Conservation (phyloP, 2,888 invertebrate species). For the Mellilla xanthometata region DNA sequence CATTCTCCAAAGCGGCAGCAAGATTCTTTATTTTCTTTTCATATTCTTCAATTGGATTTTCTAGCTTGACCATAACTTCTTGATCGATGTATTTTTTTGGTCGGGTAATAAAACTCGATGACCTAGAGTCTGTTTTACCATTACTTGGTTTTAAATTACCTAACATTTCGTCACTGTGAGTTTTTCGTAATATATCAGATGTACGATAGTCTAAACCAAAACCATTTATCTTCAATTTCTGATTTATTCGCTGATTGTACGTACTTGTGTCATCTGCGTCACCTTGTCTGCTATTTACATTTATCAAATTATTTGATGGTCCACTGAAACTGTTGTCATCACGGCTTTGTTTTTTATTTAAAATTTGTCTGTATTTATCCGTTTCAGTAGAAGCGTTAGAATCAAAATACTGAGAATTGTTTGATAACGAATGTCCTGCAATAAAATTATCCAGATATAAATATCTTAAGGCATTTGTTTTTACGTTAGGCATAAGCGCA, state of each 20-base stretch:
- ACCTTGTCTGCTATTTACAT: no score
- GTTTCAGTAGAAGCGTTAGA: constrained; percentile 21
- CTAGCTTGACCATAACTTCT: constrained; percentile 50
- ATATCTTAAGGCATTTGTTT: no score
- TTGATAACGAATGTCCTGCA: constrained; percentile 35
- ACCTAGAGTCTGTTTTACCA: constrained; percentile 28
- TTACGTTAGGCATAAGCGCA: no score
- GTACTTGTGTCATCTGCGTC: no score
- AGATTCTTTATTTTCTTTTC: constrained; percentile 55
- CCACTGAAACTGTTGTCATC: background rate
- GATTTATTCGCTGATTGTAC: no score
- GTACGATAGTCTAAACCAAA: no score
- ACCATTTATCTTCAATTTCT: no score
- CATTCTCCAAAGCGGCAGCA: constrained; percentile 53
- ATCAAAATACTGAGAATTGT: constrained; percentile 27
- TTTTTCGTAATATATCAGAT: constrained; percentile 39
- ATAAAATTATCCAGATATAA: no score
- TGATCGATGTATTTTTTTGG: constrained; percentile 36
- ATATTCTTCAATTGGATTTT: constrained; percentile 46
- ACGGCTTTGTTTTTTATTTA: constrained; percentile 15
- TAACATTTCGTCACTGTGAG: constrained; percentile 47
- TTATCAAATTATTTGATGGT: no score
- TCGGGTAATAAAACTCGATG: constrained; percentile 17
- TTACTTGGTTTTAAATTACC: no score
- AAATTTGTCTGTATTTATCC: background rate